A percentile compares a stretch with the other conserved stretches of the same genome.
Evolutionary conservation across 2,888 invertebrate genomes (phyloP).

Genomic region (Notocelia uddmanniana): DNA sequence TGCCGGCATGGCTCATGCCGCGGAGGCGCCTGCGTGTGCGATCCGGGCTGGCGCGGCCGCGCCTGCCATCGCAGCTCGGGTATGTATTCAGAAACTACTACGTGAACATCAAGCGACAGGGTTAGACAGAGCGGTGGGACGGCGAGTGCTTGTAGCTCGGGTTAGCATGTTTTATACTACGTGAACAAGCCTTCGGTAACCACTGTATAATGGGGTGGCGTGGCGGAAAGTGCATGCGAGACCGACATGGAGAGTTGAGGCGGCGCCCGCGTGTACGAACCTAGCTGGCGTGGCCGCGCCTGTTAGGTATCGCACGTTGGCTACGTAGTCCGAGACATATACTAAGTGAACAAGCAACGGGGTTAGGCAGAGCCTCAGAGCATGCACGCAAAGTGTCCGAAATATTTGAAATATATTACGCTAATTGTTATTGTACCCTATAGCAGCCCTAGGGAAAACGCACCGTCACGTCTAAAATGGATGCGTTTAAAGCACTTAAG

Average conservation of each 20-base stretch:
- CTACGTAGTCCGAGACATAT: too few species aligned
- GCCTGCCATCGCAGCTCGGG: constrained; percentile 91
- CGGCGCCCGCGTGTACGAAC: too few species aligned
- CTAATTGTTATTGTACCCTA: background rate
- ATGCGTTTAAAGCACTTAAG: background rate
- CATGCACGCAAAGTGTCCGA: too few species aligned
- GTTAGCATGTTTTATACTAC: background rate
- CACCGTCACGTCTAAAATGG: background rate
- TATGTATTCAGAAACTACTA: constrained; percentile 41
- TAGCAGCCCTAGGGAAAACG: constrained; percentile 7
- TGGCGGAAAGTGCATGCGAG: too few species aligned
- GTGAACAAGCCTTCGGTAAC: background rate
- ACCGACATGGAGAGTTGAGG: too few species aligned
- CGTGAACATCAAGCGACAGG: too few species aligned
- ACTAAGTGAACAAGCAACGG: too few species aligned
- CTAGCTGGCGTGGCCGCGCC: too few species aligned
- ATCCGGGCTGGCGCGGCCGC: constrained; percentile 93
- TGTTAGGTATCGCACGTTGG: too few species aligned
- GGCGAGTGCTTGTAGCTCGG: background rate
- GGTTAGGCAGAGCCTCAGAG: too few species aligned
- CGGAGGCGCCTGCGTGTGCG: constrained; percentile 90
- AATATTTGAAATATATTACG: background rate
- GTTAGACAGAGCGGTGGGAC: too few species aligned
- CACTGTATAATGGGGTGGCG: too few species aligned
- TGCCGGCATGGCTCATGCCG: constrained; percentile 93